Evolutionary conservation across 2,113 vertebrate genomes (phyloP).

Genomic region (Galemys pyrenaicus): DNA sequence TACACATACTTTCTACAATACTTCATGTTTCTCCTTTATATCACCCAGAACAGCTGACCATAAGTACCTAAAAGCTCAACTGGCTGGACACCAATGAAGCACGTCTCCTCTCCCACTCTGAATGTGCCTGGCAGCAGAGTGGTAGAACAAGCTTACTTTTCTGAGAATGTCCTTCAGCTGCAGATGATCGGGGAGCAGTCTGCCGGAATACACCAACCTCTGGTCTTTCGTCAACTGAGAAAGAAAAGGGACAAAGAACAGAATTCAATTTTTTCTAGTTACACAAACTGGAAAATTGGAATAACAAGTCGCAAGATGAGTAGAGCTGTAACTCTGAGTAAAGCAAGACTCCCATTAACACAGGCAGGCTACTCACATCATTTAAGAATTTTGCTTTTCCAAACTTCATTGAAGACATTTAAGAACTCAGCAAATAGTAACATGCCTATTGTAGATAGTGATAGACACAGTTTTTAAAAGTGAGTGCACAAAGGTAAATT

Average conservation of each 20-base stretch:
- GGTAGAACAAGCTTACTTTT: conserved; percentile 89
- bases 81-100: background rate
- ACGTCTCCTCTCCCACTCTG: background rate
- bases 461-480: conserved; percentile 26
- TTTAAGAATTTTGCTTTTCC: conserved; percentile 43
- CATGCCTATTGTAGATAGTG: background rate
- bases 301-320: conserved; percentile 63
- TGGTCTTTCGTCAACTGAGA: conserved; percentile 94
- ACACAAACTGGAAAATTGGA: conserved; percentile 59
- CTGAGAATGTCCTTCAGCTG: conserved; percentile 95
- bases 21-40: background rate
- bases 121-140: conserved; percentile 27
- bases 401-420: conserved; percentile 37
- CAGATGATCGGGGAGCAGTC: conserved; percentile 95
- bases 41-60: background rate
- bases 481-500: background rate
- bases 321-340: background rate
- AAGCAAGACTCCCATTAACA: conserved; percentile 14
- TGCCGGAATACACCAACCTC: conserved; percentile 95
- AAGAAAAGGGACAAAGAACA: conserved; percentile 83
- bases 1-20: background rate
- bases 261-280: conserved; percentile 82
- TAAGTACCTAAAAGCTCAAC: conserved; percentile 57
- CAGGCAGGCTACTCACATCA: conserved; percentile 41
- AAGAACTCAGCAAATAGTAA: conserved; percentile 7